Conservation (phyloP, 2,888 invertebrate species). For the Rhodophaea formosa region DNA sequence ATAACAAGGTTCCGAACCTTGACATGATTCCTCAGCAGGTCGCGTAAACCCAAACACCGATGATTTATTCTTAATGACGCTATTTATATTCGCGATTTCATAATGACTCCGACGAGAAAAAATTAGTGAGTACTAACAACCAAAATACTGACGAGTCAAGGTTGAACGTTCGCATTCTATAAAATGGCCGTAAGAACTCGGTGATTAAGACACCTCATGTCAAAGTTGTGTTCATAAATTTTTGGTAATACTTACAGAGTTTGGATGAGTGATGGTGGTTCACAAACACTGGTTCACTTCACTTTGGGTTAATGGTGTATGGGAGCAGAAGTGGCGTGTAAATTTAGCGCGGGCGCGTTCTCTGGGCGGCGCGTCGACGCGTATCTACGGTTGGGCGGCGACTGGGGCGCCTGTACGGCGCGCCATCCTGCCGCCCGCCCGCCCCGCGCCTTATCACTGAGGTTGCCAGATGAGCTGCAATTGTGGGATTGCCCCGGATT, state of each 20-base stretch:
- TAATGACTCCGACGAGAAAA: slow-evolving; percentile 31
- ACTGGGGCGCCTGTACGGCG: slow-evolving; percentile 73
- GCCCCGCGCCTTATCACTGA: slow-evolving; percentile 60
- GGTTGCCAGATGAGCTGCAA: slow-evolving; percentile 8
- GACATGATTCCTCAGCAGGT: slow-evolving; percentile 51
- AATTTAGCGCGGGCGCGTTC: slow-evolving; percentile 57
- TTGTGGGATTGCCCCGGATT: slow-evolving; percentile 12
- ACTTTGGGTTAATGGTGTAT: slow-evolving; percentile 66
- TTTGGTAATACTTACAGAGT: slow-evolving; percentile 49
- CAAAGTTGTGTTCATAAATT: slow-evolving; percentile 35
- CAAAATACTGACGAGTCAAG: slow-evolving; percentile 72
- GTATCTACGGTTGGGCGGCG: slow-evolving; percentile 58
- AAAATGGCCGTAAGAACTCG: slow-evolving; percentile 70
- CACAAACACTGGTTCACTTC: slow-evolving; percentile 59
- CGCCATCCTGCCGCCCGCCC: slow-evolving; percentile 59
- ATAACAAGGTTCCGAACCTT: slow-evolving; percentile 63
- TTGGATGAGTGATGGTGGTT: slow-evolving; percentile 26
- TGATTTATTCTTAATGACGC: slow-evolving; percentile 44
- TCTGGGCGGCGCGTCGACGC: slow-evolving; percentile 54
- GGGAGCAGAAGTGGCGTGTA: slow-evolving; percentile 64
- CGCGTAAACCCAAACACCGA: slow-evolving; percentile 44
- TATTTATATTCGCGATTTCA: slow-evolving; percentile 38
- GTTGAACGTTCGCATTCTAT: slow-evolving; percentile 64
- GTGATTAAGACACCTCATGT: slow-evolving; percentile 59
- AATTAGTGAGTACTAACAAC: slow-evolving; percentile 62